Evolutionary conservation across 2,797 vertebrate species (phyloP).

Genomic region (Sebastes dallii): DNA sequence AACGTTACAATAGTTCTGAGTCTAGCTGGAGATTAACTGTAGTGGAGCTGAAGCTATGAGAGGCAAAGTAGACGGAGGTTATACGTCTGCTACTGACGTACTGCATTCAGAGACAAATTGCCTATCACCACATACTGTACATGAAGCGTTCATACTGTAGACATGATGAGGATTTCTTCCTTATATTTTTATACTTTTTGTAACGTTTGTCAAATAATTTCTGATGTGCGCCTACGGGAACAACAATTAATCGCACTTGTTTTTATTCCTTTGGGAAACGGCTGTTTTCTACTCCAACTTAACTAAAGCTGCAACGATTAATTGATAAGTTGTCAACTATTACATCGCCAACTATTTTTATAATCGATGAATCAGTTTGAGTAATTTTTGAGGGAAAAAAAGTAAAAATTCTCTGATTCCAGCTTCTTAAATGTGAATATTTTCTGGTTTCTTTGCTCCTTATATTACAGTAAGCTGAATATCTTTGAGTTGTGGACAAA

Average conservation of each 20-base stretch:
- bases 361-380: too few relatives aligned
- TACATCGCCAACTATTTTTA: too few relatives aligned
- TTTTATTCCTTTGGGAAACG: background rate
- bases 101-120: background rate
- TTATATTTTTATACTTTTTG: background rate
- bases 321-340: too few relatives aligned
- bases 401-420: too few relatives aligned
- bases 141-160: background rate
- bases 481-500: too few relatives aligned
- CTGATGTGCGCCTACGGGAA: too few relatives aligned
- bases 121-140: background rate
- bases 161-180: background rate
- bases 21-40: conserved; percentile 6
- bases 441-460: too few relatives aligned
- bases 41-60: background rate
- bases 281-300: background rate
- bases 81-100: background rate
- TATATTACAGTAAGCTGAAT: too few relatives aligned
- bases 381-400: fast-evolving
- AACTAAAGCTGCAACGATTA: too few relatives aligned
- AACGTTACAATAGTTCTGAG: conserved; percentile 17
- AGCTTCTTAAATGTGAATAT: too few relatives aligned
- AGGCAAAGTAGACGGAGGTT: background rate
- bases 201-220: background rate
- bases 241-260: background rate